Percentiles rank a stretch among this genome's conserved stretches.
phyloP scores from a whole-genome alignment of 2,797 vertebrate species.

The Distichodus sexfasciatus region DNA sequence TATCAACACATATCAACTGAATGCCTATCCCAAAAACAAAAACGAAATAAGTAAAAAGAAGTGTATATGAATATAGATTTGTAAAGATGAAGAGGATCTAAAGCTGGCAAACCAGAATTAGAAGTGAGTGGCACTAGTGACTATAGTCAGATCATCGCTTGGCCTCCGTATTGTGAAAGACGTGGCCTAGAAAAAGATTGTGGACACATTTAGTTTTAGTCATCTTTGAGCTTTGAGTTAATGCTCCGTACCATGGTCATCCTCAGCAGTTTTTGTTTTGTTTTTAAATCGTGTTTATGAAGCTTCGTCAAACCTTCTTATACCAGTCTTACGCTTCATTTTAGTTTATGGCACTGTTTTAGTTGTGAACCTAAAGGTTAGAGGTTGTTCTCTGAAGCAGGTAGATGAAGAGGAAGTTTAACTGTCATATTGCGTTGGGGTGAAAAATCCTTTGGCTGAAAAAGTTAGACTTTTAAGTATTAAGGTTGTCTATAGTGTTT shows the following conservation, averaged over 20 bases:
- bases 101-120: conserved; percentile 58
- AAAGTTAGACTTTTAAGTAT: conserved; percentile 74
- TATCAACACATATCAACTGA: conserved; percentile 77
- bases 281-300: conserved; percentile 62
- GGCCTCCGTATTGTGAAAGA: conserved; percentile 71
- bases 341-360: conserved; percentile 61
- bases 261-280: conserved; percentile 67
- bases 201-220: conserved; percentile 76
- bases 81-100: conserved; percentile 65
- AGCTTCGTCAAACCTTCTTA: conserved; percentile 70
- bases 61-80: conserved; percentile 67
- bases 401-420: conserved; percentile 56
- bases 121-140: conserved; percentile 66
- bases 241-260: conserved; percentile 45
- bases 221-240: conserved; percentile 58
- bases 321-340: conserved; percentile 65
- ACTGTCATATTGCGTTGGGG: conserved; percentile 68
- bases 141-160: conserved; percentile 48
- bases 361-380: conserved; percentile 60
- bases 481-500: conserved; percentile 70
- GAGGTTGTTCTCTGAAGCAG: conserved; percentile 53
- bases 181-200: conserved; percentile 76
- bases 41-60: conserved; percentile 44
- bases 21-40: conserved; percentile 64
- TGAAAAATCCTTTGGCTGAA: conserved; percentile 62